Base-by-base conservation (phyloP, 2,113 vertebrate genomes). In the Alouatta palliata region DNA sequence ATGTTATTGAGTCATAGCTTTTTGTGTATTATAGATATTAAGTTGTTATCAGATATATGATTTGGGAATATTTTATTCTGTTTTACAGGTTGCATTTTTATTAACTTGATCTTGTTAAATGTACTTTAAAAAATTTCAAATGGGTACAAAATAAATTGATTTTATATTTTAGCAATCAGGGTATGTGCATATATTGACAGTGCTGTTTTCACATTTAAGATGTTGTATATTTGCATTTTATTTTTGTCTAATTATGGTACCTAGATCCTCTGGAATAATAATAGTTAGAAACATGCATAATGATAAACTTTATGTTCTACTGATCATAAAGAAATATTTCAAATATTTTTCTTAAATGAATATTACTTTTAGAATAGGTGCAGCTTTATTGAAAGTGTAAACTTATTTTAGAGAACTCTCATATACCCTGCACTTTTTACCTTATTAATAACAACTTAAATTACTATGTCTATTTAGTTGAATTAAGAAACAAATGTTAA, bases 261-360 rank as follows among this genome's bases (percentile, higher is more conserved):
- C 13, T 87, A 77, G 3, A 56, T 47, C 8, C 4, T 66, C 10
- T 71, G 77, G 17, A 75, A 92, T 83, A 83, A 76, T 61, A 40
- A 58, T 17, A 43, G 32, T 8, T 82, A 40, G 1, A 93, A 77
- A 27, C 45, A 10, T 82, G n/a, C 19, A 58, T 19, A 43, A 76
- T 3, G 56, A 21, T 43, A 79, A 93, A 76, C 1, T 11, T 27
- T 23, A 61, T 81, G 64, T 89, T 95, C 54, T 75, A 66, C 7
- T 32, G 14, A 77, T 35, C 52, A 2, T 54, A 70, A 90, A 23
- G 2, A 82, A 76, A 16, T 58, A 13, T 75, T 93, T 87, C 27
- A 49, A 90, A 37, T 77, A 61, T 13, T 86, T 82, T 14, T 64
- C 40, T 47, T 90, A n/a, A 97, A 58, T 87, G 85, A 95, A 49